A percentile compares a stretch with the other conserved stretches of the same genome.
phyloP scores from a whole-genome alignment of 2,888 invertebrate genomes.

The Poecilobothrus nobilitatus region DNA sequence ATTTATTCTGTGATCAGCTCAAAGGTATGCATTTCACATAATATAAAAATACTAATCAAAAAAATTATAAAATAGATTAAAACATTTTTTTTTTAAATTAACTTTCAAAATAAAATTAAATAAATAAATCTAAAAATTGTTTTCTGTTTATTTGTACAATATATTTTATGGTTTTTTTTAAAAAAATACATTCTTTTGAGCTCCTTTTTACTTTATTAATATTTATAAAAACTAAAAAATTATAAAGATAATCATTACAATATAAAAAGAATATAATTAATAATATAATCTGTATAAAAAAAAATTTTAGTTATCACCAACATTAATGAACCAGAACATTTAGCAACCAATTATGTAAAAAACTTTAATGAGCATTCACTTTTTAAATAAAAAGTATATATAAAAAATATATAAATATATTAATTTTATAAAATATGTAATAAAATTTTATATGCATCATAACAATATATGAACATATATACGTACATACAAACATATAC shows the following conservation, averaged over 20 bases:
- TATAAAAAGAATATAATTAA: background rate
- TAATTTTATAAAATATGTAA: no score
- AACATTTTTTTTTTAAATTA: no score
- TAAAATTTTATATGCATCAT: no score
- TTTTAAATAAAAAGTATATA: no score
- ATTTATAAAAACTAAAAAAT: background rate
- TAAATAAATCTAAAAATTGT: no score
- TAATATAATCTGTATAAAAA: background rate
- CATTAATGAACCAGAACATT: no score
- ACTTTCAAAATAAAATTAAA: no score
- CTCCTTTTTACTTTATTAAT: constrained; percentile 1
- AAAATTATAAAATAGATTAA: background rate
- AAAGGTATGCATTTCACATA: background rate
- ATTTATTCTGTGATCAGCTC: constrained; percentile 4
- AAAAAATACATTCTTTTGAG: background rate
- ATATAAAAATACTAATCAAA: background rate
- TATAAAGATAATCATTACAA: background rate
- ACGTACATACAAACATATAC: no score
- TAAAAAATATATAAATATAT: no score
- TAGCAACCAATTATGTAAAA: no score
- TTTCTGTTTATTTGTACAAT: background rate
- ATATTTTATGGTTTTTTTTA: background rate
- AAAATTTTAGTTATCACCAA: background rate
- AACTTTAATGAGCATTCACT: no score
- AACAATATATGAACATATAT: no score